Conservation (phyloP, 2,888 invertebrate species). For the Noctua janthina region DNA sequence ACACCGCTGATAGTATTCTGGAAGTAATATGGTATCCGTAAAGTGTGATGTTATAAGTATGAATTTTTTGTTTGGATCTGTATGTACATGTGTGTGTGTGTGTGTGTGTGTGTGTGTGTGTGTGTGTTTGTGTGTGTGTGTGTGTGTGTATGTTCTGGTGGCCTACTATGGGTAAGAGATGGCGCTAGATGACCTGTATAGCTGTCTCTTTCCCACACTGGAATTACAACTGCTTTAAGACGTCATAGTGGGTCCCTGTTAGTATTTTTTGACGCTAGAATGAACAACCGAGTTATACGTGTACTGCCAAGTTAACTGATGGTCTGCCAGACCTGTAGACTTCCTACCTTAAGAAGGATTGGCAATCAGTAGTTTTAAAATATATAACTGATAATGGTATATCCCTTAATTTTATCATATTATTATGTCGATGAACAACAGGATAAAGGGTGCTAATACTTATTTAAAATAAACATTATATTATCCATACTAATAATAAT, state of each 20-base stretch:
- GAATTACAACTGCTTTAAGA: no score
- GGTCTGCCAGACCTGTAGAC: no score
- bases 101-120: no score
- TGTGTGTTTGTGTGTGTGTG: no score
- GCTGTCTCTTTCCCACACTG: no score
- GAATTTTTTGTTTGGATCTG: not conserved
- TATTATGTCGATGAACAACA: not conserved
- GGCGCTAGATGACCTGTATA: no score
- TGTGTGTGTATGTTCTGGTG: no score
- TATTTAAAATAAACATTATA: not conserved
- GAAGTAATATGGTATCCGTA: constrained; percentile 3
- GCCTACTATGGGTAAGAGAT: no score
- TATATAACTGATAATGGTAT: not conserved
- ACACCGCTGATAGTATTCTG: constrained; percentile 90
- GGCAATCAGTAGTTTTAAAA: not conserved
- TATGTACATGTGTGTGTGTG: no score
- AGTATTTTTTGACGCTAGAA: not conserved
- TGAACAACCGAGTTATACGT: not conserved
- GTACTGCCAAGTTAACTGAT: not conserved
- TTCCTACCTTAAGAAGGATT: no score
- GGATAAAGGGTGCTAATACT: not conserved
- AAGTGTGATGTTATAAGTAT: not conserved
- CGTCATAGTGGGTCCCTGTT: not conserved
- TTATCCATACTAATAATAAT: not conserved
- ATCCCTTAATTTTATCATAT: not conserved